These are phyloP conservation scores for Thalassophryne amazonica DNA, from an alignment of 2,797 vertebrate species.

Conservation along the genomic window DNA sequence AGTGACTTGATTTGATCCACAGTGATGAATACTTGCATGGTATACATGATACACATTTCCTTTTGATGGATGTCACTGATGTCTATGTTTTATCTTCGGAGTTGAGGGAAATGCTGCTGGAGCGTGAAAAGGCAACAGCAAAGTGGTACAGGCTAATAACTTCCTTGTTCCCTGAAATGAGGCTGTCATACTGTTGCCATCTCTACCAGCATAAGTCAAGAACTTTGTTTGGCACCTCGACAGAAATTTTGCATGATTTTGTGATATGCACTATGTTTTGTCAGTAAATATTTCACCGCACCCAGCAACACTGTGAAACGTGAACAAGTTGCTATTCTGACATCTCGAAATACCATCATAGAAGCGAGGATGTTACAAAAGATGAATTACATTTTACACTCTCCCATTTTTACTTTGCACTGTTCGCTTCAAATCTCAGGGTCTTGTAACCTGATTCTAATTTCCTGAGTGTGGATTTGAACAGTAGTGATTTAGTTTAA, in stretches of 20 bases:
- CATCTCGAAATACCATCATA: conserved; percentile 27
- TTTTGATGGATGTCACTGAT: conserved; percentile 55
- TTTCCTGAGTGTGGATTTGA: conserved; percentile 41
- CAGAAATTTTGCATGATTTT: conserved; percentile 13
- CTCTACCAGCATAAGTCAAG: conserved; percentile 33
- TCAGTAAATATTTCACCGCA: neutral
- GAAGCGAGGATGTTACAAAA: conserved; percentile 35
- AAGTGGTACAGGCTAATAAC: conserved; percentile 65
- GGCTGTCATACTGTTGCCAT: conserved; percentile 59
- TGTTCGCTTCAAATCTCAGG: conserved; percentile 46
- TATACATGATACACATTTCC: conserved; percentile 56
- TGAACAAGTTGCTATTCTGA: conserved; percentile 37
- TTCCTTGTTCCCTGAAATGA: conserved; percentile 71
- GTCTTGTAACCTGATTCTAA: conserved; percentile 44
- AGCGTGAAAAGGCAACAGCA: conserved; percentile 68
- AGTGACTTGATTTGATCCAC: conserved; percentile 54
- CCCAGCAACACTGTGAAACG: conserved; percentile 11
- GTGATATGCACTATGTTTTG: conserved; percentile 4
- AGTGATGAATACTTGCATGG: conserved; percentile 57
- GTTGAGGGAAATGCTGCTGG: conserved; percentile 61
- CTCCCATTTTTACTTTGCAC: conserved; percentile 51
- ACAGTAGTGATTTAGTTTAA: conserved; percentile 47
- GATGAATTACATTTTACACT: conserved; percentile 29
- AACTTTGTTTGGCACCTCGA: conserved; percentile 26
- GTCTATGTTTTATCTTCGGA: conserved; percentile 67